A percentile compares a stretch with the other conserved stretches of the same genome.
Evolutionary conservation across 2,797 vertebrate genomes (phyloP).

Genomic region (Oryzias dopingdopingensis): DNA sequence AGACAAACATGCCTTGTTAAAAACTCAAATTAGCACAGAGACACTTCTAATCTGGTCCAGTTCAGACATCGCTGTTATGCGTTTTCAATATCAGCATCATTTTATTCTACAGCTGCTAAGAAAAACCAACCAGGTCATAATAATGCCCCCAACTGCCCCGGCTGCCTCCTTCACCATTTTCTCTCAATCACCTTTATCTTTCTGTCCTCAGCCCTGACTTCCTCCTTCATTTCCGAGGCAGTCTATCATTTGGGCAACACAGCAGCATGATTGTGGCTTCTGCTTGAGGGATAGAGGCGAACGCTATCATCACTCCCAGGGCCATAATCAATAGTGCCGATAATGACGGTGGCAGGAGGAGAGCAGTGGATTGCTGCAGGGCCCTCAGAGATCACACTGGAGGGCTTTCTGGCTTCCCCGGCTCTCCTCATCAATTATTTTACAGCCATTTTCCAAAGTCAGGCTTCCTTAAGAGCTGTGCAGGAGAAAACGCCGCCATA

Average conservation of each 20-base stretch:
- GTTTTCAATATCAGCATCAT: slow-evolving; percentile 78
- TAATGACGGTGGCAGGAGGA: slow-evolving; percentile 63
- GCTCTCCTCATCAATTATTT: slow-evolving; percentile 62
- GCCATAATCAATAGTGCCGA: slow-evolving; percentile 84
- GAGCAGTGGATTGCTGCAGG: slow-evolving; percentile 58
- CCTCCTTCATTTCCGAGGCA: slow-evolving; percentile 78
- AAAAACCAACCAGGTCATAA: slow-evolving; percentile 81
- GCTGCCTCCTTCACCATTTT: slow-evolving; percentile 44
- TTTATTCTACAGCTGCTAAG: slow-evolving; percentile 80
- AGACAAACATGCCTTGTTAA: slow-evolving; percentile 81
- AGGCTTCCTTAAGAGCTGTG: slow-evolving; percentile 28
- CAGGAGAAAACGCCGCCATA: slow-evolving; percentile 12
- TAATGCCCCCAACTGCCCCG: slow-evolving; percentile 73
- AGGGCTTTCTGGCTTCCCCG: slow-evolving; percentile 64
- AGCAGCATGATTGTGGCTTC: slow-evolving; percentile 77
- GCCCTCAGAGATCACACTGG: slow-evolving; percentile 65
- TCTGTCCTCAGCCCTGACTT: slow-evolving; percentile 69
- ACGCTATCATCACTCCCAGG: slow-evolving; percentile 84
- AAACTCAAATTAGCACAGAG: slow-evolving; percentile 80
- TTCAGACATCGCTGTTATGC: slow-evolving; percentile 74
- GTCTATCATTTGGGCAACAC: slow-evolving; percentile 78
- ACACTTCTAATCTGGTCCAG: slow-evolving; percentile 81
- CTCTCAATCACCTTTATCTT: slow-evolving; percentile 69
- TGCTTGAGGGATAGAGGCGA: slow-evolving; percentile 76
- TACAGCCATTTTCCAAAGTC: slow-evolving; percentile 41